These are phyloP conservation scores for Dione juno DNA, from an alignment of 2,888 invertebrate genomes.

Conservation along the genomic window DNA sequence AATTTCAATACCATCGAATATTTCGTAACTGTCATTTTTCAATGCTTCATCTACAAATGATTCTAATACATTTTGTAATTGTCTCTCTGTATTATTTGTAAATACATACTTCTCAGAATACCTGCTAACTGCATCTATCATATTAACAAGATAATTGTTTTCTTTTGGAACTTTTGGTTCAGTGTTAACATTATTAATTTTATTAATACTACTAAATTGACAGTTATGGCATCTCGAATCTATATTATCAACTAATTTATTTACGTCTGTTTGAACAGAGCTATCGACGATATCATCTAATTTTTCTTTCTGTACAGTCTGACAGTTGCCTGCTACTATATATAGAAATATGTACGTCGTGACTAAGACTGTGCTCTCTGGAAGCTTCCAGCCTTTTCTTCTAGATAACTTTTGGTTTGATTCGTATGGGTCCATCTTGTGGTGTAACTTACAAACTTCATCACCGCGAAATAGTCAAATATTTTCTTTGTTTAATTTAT, in stretches of 20 bases:
- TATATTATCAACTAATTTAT: constrained; percentile 69
- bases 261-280: constrained; percentile 65
- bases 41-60: constrained; percentile 83
- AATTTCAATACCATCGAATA: constrained; percentile 84
- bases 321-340: constrained; percentile 60
- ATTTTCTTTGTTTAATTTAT: constrained; percentile 42
- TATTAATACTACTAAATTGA: constrained; percentile 64
- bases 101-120: constrained; percentile 63
- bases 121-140: constrained; percentile 62
- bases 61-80: constrained; percentile 80
- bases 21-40: constrained; percentile 79
- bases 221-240: constrained; percentile 78
- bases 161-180: constrained; percentile 39
- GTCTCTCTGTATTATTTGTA: constrained; percentile 67
- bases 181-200: constrained; percentile 47
- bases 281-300: constrained; percentile 60
- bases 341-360: constrained; percentile 64
- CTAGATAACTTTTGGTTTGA: constrained; percentile 54
- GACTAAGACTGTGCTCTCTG: constrained; percentile 56
- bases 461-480: constrained; percentile 57
- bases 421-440: constrained; percentile 66
- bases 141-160: constrained; percentile 56
- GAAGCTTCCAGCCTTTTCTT: constrained; percentile 65
- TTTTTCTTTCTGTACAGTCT: constrained; percentile 56
- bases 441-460: constrained; percentile 62